A percentile compares a stretch with the other conserved stretches of the same genome.
phyloP scores from a whole-genome alignment of 2,113 vertebrate species.

The Labeo rohita region DNA sequence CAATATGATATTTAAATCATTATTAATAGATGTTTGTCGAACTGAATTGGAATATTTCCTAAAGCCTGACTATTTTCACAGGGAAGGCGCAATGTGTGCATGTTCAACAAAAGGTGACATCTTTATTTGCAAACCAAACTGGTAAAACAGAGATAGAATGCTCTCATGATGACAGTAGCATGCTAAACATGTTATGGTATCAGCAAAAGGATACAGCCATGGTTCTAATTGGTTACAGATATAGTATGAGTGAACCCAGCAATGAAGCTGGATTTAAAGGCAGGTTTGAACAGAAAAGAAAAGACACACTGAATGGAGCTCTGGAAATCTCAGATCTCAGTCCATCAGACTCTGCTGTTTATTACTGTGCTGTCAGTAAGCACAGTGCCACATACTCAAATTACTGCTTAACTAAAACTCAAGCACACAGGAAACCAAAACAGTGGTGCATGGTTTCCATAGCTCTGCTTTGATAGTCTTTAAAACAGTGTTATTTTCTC shows the following conservation, averaged over 20 bases:
- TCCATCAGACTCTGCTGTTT: conserved; percentile 64
- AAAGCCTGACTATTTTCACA: conserved; percentile 25
- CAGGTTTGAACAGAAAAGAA: conserved; percentile 47
- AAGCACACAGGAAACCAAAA: conserved; percentile 20
- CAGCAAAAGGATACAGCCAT: conserved; percentile 58
- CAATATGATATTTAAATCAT: not conserved
- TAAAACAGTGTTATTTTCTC: too few species aligned
- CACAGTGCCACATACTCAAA: conserved; percentile 66
- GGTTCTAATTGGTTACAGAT: conserved; percentile 61
- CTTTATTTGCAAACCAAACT: conserved; percentile 37
- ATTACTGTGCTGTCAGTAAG: conserved; percentile 70
- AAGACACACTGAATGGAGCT: conserved; percentile 14
- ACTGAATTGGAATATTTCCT: not conserved
- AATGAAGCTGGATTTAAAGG: conserved; percentile 50
- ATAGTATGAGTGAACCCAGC: not conserved
- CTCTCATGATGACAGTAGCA: conserved; percentile 51
- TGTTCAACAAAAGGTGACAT: conserved; percentile 49
- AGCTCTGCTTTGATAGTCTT: too few species aligned
- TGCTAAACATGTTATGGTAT: conserved; percentile 59
- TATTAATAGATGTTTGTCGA: not conserved
- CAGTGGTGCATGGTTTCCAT: not conserved
- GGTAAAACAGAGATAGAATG: conserved; percentile 49
- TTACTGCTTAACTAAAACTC: conserved; percentile 56
- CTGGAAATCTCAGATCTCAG: conserved; percentile 45
- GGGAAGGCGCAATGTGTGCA: conserved; percentile 40